These are phyloP conservation scores for Hyaena hyaena DNA, from an alignment of 2,113 vertebrate species.

Conservation along the genomic window DNA sequence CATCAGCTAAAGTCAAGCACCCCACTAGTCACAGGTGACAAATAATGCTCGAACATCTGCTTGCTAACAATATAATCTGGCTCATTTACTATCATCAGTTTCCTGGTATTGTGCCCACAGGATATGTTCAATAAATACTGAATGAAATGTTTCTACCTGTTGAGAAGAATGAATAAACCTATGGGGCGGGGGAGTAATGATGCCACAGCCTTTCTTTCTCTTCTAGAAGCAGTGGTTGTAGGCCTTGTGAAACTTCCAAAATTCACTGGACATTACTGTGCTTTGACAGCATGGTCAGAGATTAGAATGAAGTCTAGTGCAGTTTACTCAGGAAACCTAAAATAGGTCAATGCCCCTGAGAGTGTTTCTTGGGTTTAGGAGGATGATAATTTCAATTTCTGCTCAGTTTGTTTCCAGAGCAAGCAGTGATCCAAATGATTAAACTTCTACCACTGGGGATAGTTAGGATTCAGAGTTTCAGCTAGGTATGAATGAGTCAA, in stretches of 20 bases:
- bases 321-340: conserved; percentile 47
- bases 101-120: conserved; percentile 72
- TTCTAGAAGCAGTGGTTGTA: not conserved
- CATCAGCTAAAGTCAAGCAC: conserved; percentile 66
- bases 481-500: conserved; percentile 58
- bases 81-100: conserved; percentile 72
- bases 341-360: conserved; percentile 50
- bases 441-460: conserved; percentile 39
- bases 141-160: conserved; percentile 73
- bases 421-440: conserved; percentile 77
- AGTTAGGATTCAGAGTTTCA: conserved; percentile 53
- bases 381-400: conserved; percentile 72
- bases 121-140: conserved; percentile 76
- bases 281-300: conserved; percentile 9
- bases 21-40: conserved; percentile 77
- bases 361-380: conserved; percentile 49
- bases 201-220: not conserved
- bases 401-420: conserved; percentile 70
- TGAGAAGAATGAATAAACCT: conserved; percentile 70
- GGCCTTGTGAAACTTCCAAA: not conserved
- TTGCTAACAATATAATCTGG: conserved; percentile 76
- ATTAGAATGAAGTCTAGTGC: not conserved
- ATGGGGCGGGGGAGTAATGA: not conserved
- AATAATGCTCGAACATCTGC: conserved; percentile 76
- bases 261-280: not conserved